Evolutionary conservation across 1,140 invertebrate species (phyloP).

Genomic region (Sminthurinus signatus): DNA sequence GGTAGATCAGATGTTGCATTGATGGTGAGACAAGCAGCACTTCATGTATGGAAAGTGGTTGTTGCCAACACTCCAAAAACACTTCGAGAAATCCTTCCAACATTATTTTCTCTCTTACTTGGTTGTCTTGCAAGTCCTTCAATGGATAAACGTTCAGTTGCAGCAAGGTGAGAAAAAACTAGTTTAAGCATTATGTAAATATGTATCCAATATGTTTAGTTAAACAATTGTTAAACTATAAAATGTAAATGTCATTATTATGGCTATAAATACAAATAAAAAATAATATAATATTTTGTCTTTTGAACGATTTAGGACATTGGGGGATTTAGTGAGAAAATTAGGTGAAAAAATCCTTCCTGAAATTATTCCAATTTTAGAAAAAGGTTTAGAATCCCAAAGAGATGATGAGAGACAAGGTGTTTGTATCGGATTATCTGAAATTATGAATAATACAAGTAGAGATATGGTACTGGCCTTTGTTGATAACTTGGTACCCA

Average conservation of each 20-base stretch:
- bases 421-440: slow-evolving; percentile 94
- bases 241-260: too few relatives aligned
- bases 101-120: slow-evolving; percentile 82
- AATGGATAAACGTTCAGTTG: slow-evolving; percentile 83
- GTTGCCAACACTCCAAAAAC: slow-evolving; percentile 95
- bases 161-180: slow-evolving; percentile 45
- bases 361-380: slow-evolving; percentile 96
- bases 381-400: slow-evolving; percentile 83
- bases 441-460: slow-evolving; percentile 96
- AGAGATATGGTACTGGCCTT: slow-evolving; percentile 90
- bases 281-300: slow-evolving; percentile 13
- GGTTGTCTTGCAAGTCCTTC: slow-evolving; percentile 91
- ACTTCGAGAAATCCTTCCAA: slow-evolving; percentile 91
- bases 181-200: too few relatives aligned
- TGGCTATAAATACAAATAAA: not conserved
- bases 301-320: slow-evolving; percentile 57
- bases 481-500: slow-evolving; percentile 95
- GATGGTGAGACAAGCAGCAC: slow-evolving; percentile 91
- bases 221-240: too few relatives aligned
- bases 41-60: slow-evolving; percentile 96
- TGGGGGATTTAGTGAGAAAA: slow-evolving; percentile 96
- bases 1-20: slow-evolving; percentile 92
- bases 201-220: too few relatives aligned
- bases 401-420: slow-evolving; percentile 90
- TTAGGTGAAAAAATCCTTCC: slow-evolving; percentile 94